Evolutionary conservation across 1,140 invertebrate species (phyloP).

Genomic region (Fopius arisanus): DNA sequence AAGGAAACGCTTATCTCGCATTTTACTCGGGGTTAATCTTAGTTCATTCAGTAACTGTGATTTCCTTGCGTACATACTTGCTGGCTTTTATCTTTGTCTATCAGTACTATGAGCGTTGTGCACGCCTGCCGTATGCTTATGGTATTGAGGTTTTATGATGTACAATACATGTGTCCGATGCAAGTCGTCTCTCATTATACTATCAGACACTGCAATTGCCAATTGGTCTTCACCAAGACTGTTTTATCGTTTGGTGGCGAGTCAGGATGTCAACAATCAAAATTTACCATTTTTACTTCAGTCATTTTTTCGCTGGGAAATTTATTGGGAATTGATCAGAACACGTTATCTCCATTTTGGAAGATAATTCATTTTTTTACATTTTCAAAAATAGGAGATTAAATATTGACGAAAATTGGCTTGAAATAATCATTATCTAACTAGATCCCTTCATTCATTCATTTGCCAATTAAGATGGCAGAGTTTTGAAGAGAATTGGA

Average conservation of each 20-base stretch:
- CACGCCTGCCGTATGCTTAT: neutral
- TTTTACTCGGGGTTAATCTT: conserved; percentile 10
- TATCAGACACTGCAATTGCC: conserved; percentile 57
- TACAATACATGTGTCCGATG: conserved; percentile 9
- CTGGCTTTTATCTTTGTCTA: neutral
- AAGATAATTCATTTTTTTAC: too few species aligned
- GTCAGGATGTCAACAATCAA: conserved; percentile 6
- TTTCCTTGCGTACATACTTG: conserved; percentile 5
- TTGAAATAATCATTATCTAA: too few species aligned
- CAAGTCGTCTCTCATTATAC: conserved; percentile 50
- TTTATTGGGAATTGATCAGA: neutral
- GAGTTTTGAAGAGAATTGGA: too few species aligned
- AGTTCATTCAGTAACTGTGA: conserved; percentile 12
- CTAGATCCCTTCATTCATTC: too few species aligned
- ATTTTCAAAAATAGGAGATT: too few species aligned
- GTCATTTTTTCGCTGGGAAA: neutral
- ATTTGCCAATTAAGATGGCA: too few species aligned
- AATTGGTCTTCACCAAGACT: conserved; percentile 43
- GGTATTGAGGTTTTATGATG: neutral
- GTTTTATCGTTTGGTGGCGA: conserved; percentile 43
- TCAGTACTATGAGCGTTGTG: neutral
- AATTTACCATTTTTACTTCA: neutral
- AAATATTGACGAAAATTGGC: too few species aligned
- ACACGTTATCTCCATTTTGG: neutral
- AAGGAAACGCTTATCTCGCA: conserved; percentile 19